These are phyloP conservation scores for Polymixis lichenea DNA, from an alignment of 2,888 invertebrate genomes.

Conservation along the genomic window DNA sequence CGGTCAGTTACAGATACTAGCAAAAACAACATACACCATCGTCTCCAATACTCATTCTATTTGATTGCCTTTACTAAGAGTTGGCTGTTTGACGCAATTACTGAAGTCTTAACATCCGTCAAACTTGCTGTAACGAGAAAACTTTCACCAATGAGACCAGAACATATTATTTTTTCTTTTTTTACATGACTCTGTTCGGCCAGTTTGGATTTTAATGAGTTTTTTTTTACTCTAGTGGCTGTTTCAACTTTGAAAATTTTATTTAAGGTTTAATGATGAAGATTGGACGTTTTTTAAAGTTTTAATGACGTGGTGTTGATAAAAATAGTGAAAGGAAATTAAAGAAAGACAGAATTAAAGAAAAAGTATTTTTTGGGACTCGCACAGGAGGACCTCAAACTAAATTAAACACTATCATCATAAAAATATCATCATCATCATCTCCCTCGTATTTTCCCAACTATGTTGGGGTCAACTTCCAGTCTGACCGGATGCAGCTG, in stretches of 20 bases:
- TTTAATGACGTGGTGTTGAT: conserved; percentile 11
- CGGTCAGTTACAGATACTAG: background rate
- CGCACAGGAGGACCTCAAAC: too few species aligned
- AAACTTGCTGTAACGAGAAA: conserved; percentile 76
- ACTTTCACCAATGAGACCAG: conserved; percentile 67
- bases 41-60: conserved; percentile 22
- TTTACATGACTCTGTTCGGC: conserved; percentile 58
- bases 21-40: background rate
- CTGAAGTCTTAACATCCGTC: conserved; percentile 67
- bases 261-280: conserved; percentile 17
- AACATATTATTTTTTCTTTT: conserved; percentile 66
- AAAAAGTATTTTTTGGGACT: too few species aligned
- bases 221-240: conserved; percentile 39
- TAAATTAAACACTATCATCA: too few species aligned
- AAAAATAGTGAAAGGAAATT: background rate
- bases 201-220: conserved; percentile 61
- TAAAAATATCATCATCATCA: too few species aligned
- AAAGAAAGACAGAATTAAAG: too few species aligned
- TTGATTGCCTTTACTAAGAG: conserved; percentile 69
- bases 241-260: conserved; percentile 43
- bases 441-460: too few species aligned
- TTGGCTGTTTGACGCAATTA: conserved; percentile 70
- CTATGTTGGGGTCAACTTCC: too few species aligned
- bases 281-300: conserved; percentile 7
- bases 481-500: too few species aligned